Percentiles rank a stretch among this genome's conserved stretches.
Evolutionary conservation across 2,888 invertebrate genomes (phyloP).

Genomic region (Parthenolecanium corni): DNA sequence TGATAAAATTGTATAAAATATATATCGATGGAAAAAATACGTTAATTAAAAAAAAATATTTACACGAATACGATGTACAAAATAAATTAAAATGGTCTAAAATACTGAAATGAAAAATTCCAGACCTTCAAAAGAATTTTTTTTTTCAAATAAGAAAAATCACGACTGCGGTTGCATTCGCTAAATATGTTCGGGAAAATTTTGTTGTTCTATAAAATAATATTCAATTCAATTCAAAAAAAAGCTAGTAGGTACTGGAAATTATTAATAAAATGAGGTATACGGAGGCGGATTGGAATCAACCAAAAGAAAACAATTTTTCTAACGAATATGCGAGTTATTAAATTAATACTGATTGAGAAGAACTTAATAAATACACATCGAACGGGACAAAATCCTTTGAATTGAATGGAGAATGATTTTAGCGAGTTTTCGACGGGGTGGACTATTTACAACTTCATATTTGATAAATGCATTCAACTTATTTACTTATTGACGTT

Average conservation of each 20-base stretch:
- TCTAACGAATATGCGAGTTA: too few species aligned
- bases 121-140: background rate
- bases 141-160: background rate
- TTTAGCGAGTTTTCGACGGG: too few species aligned
- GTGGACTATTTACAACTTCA: too few species aligned
- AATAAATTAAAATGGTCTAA: conserved; percentile 8
- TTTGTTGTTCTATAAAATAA: background rate
- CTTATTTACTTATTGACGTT: too few species aligned
- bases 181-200: background rate
- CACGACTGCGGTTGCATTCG: too few species aligned
- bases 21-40: conserved; percentile 16
- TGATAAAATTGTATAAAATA: conserved; percentile 20
- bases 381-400: background rate
- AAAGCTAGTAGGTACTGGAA: background rate
- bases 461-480: too few species aligned
- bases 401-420: too few species aligned
- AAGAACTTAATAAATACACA: background rate
- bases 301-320: background rate
- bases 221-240: background rate
- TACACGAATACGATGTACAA: conserved; percentile 12
- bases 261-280: background rate
- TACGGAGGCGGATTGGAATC: background rate
- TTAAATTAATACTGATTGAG: background rate
- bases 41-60: conserved; percentile 19
- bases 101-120: conserved; percentile 5